Percentiles rank a stretch among this genome's conserved stretches.
Evolutionary conservation across 1,140 invertebrate genomes (phyloP).

Genomic region (Goniozus legneri): DNA sequence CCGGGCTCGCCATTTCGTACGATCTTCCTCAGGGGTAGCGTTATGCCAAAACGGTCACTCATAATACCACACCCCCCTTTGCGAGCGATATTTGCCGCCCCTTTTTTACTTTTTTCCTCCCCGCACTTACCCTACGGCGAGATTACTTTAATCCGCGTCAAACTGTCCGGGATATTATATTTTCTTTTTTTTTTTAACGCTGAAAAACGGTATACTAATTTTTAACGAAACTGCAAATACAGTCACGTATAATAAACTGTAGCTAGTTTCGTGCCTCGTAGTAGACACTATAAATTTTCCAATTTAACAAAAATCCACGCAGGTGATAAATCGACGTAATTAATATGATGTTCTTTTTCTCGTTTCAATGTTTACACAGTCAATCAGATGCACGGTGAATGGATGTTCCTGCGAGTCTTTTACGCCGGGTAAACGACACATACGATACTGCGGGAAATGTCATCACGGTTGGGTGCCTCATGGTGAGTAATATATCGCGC

Average conservation of each 20-base stretch:
- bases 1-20: conserved; percentile 31
- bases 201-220: too few species aligned
- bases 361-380: too few species aligned
- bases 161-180: conserved; percentile 15
- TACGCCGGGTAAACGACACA: conserved; percentile 66
- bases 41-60: conserved; percentile 46
- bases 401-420: conserved; percentile 73
- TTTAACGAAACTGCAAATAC: too few species aligned
- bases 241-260: too few species aligned
- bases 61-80: conserved; percentile 29
- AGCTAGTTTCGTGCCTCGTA: too few species aligned
- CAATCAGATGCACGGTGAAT: conserved; percentile 69
- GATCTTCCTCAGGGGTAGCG: conserved; percentile 39
- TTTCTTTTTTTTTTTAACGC: too few species aligned
- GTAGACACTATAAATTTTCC: too few species aligned
- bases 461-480: conserved; percentile 77
- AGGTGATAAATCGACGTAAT: conserved; percentile 2
- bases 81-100: too few species aligned
- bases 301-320: too few species aligned
- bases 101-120: too few species aligned
- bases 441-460: conserved; percentile 70
- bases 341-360: too few species aligned
- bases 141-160: conserved; percentile 27
- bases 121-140: conserved; percentile 18
- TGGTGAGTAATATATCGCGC: conserved; percentile 64